These are phyloP conservation scores for Rhynchomys soricoides DNA, from an alignment of 2,113 vertebrate genomes.

Conservation along the genomic window DNA sequence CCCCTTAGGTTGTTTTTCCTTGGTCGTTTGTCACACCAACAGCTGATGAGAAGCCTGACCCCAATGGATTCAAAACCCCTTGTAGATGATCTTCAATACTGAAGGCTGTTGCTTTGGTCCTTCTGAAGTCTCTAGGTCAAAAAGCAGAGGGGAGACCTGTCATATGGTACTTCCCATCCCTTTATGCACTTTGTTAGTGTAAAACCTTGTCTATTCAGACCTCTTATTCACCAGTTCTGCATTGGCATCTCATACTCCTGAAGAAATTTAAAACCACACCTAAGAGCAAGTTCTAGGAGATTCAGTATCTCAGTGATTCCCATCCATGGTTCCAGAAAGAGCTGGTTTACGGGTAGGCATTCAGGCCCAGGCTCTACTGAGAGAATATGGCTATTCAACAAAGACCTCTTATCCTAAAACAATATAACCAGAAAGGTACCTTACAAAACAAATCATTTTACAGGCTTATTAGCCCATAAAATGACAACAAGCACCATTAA, in stretches of 20 bases:
- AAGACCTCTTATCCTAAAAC: background rate
- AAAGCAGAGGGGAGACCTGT: background rate
- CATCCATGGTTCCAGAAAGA: background rate
- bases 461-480: background rate
- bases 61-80: too few relatives aligned
- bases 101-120: background rate
- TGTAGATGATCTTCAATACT: background rate
- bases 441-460: background rate
- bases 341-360: background rate
- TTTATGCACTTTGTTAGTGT: background rate
- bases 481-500: background rate
- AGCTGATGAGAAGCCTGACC: background rate
- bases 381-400: background rate
- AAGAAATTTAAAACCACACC: background rate
- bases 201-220: background rate
- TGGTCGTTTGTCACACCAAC: background rate
- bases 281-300: background rate
- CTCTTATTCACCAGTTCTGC: background rate
- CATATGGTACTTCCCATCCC: background rate
- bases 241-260: background rate
- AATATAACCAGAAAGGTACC: background rate
- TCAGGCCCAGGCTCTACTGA: background rate
- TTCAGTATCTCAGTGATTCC: background rate
- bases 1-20: background rate
- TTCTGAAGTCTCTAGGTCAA: background rate